Evolutionary conservation across 2,113 vertebrate species (phyloP).

Genomic region (Myotis brandtii): DNA sequence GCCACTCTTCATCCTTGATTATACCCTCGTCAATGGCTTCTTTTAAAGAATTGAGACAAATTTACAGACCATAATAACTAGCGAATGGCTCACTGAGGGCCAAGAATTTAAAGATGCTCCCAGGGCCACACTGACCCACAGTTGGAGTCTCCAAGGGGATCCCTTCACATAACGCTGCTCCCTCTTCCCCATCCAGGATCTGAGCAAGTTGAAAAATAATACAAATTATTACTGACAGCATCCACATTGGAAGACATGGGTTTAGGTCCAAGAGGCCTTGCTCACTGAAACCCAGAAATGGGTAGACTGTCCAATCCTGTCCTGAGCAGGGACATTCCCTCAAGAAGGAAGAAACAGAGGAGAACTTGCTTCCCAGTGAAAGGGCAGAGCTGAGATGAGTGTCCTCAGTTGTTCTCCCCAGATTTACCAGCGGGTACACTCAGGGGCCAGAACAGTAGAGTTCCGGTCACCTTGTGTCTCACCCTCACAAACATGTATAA

Average conservation of each 20-base stretch:
- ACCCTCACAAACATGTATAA: neutral
- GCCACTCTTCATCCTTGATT: neutral
- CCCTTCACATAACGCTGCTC: neutral
- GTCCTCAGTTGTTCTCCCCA: neutral
- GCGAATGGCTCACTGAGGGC: neutral
- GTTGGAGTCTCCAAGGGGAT: neutral
- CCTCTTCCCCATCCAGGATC: neutral
- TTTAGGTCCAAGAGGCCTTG: neutral
- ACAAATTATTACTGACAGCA: neutral
- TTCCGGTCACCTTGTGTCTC: neutral
- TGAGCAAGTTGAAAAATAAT: slow-evolving; percentile 8
- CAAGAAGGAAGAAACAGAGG: neutral
- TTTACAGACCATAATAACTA: neutral
- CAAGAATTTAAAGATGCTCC: neutral
- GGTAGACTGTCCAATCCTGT: neutral
- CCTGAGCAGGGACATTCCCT: neutral
- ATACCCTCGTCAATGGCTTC: neutral
- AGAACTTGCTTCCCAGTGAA: neutral
- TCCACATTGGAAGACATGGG: neutral
- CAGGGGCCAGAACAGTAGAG: neutral
- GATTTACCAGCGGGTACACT: neutral
- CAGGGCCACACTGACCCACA: neutral
- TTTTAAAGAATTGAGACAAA: neutral
- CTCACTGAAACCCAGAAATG: neutral
- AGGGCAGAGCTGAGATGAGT: neutral